Percentiles rank a stretch among this genome's conserved stretches.
phyloP scores from a whole-genome alignment of 1,140 invertebrate genomes.

The Scaptomyza montana region DNA sequence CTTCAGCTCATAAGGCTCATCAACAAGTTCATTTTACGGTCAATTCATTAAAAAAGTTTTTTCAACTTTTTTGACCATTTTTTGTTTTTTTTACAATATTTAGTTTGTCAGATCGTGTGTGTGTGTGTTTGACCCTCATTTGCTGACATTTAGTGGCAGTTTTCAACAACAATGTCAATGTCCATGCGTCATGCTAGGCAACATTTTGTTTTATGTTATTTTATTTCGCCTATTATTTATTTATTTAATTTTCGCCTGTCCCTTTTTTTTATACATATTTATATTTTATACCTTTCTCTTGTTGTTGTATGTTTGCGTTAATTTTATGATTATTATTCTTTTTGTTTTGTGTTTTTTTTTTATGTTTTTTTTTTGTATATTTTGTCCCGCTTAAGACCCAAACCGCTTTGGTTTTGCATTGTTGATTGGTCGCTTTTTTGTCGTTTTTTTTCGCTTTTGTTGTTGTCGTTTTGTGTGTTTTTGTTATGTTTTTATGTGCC shows the following conservation, averaged over 20 bases:
- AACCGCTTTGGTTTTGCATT: conserved; percentile 36
- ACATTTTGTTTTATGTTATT: conserved; percentile 14
- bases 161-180: conserved; percentile 57
- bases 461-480: too few relatives aligned
- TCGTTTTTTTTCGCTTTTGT: too few relatives aligned
- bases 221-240: conserved; percentile 43
- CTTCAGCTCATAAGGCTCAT: conserved; percentile 77
- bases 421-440: not conserved
- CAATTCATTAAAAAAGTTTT: conserved; percentile 81
- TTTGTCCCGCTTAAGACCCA: not conserved
- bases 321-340: conserved; percentile 55
- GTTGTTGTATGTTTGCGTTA: conserved; percentile 44
- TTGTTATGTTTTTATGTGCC: conserved; percentile 12
- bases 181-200: conserved; percentile 62
- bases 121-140: conserved; percentile 69
- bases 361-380: conserved; percentile 9
- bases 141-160: conserved; percentile 76
- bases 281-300: not conserved
- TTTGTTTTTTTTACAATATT: conserved; percentile 60
- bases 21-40: conserved; percentile 83
- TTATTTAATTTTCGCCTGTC: conserved; percentile 53
- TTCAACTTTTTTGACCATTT: conserved; percentile 40
- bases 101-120: conserved; percentile 49
- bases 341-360: conserved; percentile 22
- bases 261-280: not conserved